Evolutionary conservation across 1,140 invertebrate genomes (phyloP).

Genomic region (Heliconius nattereri): DNA sequence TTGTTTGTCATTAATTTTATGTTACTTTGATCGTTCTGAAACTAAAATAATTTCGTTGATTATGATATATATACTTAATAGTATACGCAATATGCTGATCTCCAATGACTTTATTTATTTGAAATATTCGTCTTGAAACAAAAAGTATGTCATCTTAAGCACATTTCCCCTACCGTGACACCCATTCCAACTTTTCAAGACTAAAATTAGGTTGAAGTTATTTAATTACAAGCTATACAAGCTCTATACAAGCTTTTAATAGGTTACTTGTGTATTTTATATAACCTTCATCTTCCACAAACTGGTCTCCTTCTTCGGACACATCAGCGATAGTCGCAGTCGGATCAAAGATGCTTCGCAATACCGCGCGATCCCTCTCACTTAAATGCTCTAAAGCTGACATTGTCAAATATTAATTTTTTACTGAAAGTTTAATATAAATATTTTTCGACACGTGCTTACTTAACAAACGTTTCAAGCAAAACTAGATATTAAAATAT

Average conservation of each 20-base stretch:
- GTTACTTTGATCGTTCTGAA: too few species aligned
- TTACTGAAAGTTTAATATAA: neutral
- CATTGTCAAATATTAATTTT: conserved; percentile 37
- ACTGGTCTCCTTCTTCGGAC: conserved; percentile 64
- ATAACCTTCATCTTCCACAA: conserved; percentile 60
- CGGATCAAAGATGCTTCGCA: conserved; percentile 82
- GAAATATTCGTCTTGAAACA: too few species aligned
- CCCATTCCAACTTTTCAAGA: too few species aligned
- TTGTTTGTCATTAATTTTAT: too few species aligned
- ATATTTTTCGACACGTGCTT: neutral
- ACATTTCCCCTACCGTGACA: too few species aligned
- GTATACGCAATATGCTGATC: too few species aligned
- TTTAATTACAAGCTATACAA: too few species aligned
- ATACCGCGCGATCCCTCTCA: conserved; percentile 79
- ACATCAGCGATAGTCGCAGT: conserved; percentile 79
- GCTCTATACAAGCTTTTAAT: neutral
- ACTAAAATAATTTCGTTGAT: too few species aligned
- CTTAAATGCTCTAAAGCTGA: conserved; percentile 70
- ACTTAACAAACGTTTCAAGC: neutral
- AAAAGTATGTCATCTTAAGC: too few species aligned
- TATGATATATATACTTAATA: too few species aligned
- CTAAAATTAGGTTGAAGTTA: too few species aligned
- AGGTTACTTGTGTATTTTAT: neutral
- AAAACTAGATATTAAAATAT: conserved; percentile 1
- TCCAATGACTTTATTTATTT: too few species aligned